Evolutionary conservation across 2,888 invertebrate genomes (phyloP).

Genomic region (Ennomos fuscantarius): DNA sequence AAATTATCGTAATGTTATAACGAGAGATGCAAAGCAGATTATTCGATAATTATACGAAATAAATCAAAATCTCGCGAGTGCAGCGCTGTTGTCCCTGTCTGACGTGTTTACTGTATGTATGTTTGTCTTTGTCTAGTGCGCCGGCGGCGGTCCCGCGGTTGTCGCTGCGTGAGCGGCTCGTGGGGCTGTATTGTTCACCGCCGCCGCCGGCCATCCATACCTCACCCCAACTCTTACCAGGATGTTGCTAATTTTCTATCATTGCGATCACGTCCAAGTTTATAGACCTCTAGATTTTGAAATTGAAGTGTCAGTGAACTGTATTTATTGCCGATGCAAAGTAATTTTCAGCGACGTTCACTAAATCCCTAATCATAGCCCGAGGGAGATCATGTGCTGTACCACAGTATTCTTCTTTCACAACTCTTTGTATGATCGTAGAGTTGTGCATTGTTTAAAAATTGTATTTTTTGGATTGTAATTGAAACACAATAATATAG

Average conservation of each 20-base stretch:
- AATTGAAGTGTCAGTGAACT: constrained; percentile 79
- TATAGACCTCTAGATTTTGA: constrained; percentile 76
- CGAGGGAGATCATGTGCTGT: constrained; percentile 42
- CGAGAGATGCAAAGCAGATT: constrained; percentile 84
- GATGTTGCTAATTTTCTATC: constrained; percentile 84
- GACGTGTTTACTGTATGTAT: constrained; percentile 41
- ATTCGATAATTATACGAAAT: constrained; percentile 82
- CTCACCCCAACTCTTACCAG: constrained; percentile 79
- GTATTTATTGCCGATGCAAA: constrained; percentile 72
- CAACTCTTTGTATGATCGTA: constrained; percentile 6
- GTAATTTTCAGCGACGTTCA: constrained; percentile 53
- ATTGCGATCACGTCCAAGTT: constrained; percentile 77
- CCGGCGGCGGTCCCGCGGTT: constrained; percentile 58
- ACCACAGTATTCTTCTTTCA: constrained; percentile 23
- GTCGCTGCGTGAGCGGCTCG: constrained; percentile 65
- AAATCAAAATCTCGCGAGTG: constrained; percentile 78
- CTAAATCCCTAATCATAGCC: constrained; percentile 67
- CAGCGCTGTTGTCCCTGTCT: constrained; percentile 56
- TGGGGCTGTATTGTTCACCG: constrained; percentile 67
- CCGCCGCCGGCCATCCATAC: constrained; percentile 76
- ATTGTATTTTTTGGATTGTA: not conserved
- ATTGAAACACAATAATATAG: not conserved
- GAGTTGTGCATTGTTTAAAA: not conserved
- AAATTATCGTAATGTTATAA: constrained; percentile 84
- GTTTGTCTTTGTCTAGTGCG: constrained; percentile 56